Conservation (phyloP, 2,888 invertebrate species). For the Schizaphis graminum region DNA sequence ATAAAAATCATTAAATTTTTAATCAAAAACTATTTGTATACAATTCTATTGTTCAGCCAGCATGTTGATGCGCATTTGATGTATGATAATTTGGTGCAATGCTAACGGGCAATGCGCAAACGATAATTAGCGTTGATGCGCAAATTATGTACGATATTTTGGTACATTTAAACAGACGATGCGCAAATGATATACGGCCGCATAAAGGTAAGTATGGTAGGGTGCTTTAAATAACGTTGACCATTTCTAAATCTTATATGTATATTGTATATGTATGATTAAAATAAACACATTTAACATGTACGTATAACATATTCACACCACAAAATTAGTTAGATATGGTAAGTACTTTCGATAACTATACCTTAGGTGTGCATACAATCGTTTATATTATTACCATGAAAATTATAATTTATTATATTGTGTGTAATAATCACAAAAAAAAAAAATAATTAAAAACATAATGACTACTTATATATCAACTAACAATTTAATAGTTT, state of each 20-base stretch:
- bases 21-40: too few species aligned
- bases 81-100: too few species aligned
- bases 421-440: not conserved
- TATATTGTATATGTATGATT: not conserved
- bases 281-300: not conserved
- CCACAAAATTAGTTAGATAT: not conserved
- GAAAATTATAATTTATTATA: not conserved
- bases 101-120: too few species aligned
- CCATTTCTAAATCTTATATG: not conserved
- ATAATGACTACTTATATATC: not conserved
- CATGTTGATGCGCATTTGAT: too few species aligned
- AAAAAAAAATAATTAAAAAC: not conserved
- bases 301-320: not conserved
- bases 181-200: too few species aligned
- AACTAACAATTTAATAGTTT: not conserved
- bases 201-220: not conserved
- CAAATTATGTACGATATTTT: too few species aligned
- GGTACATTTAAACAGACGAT: too few species aligned
- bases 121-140: too few species aligned
- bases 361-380: not conserved
- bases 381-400: not conserved
- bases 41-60: too few species aligned
- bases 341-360: not conserved
- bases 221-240: not conserved
- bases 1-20: too few species aligned